These are phyloP conservation scores for Sibirionetta formosa DNA, from an alignment of 2,797 vertebrate species.

Conservation along the genomic window DNA sequence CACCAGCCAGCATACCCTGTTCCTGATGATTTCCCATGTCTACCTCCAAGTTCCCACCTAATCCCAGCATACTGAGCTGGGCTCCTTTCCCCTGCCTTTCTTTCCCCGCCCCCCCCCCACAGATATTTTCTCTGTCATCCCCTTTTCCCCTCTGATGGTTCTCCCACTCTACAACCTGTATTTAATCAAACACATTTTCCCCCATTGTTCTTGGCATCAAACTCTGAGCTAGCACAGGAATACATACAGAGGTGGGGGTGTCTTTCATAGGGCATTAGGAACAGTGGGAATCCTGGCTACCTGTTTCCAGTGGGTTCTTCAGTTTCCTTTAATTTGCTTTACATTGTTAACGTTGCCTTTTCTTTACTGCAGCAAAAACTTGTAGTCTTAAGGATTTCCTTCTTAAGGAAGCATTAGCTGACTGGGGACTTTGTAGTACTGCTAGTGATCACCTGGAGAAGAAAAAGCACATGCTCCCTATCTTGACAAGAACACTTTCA, in stretches of 20 bases:
- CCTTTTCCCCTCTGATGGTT: background rate
- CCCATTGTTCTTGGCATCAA: background rate
- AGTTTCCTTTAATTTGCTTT: background rate
- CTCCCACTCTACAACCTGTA: background rate
- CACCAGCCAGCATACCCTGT: background rate
- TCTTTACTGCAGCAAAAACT: background rate
- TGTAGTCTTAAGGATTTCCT: background rate
- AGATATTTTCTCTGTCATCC: background rate
- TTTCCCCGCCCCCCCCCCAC: background rate
- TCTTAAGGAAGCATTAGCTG: background rate
- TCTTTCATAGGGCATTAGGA: background rate
- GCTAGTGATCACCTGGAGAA: background rate
- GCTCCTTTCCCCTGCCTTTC: background rate
- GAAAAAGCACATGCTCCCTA: background rate
- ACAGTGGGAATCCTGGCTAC: background rate
- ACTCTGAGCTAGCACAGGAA: background rate
- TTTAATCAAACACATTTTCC: background rate
- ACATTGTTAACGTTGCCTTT: fast-evolving
- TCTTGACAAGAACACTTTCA: background rate
- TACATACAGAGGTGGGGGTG: background rate
- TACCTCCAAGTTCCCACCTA: background rate
- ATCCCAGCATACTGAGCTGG: background rate
- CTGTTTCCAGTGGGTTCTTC: background rate
- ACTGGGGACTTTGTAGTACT: background rate
- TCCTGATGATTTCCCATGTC: background rate